Percentiles rank a stretch among this genome's conserved stretches.
These are phyloP conservation scores for Drosophila orosa DNA, from an alignment of 1,140 invertebrate genomes.

Conservation along the genomic window DNA sequence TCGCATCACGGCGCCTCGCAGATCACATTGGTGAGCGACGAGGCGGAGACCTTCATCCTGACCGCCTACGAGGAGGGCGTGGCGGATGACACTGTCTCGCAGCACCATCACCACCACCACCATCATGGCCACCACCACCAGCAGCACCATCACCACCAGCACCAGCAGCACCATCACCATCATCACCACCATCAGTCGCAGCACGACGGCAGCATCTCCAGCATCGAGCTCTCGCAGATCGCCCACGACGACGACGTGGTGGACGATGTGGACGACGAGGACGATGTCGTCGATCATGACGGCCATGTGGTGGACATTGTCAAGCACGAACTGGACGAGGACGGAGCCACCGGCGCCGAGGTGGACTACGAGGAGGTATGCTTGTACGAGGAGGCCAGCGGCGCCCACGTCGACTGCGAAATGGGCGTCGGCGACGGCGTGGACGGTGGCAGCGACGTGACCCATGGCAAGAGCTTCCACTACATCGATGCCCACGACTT, in stretches of 20 bases:
- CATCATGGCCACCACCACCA: constrained; percentile 49
- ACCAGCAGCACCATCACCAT: constrained; percentile 57
- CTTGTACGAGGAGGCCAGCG: constrained; percentile 76
- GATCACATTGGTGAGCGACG: constrained; percentile 73
- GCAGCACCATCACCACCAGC: constrained; percentile 59
- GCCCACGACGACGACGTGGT: constrained; percentile 68
- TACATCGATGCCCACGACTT: constrained; percentile 74
- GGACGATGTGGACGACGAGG: constrained; percentile 67
- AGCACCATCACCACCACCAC: constrained; percentile 54
- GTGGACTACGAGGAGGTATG: constrained; percentile 80
- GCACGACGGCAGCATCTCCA: constrained; percentile 74
- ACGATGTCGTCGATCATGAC: constrained; percentile 63
- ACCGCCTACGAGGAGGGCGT: constrained; percentile 80
- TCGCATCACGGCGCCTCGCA: constrained; percentile 65
- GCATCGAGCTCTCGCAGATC: constrained; percentile 74
- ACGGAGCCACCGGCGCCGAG: constrained; percentile 67
- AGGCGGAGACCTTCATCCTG: constrained; percentile 76
- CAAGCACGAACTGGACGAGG: constrained; percentile 79
- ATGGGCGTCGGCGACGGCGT: constrained; percentile 59
- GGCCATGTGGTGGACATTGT: constrained; percentile 72
- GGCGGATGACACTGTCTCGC: constrained; percentile 68
- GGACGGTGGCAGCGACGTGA: constrained; percentile 63
- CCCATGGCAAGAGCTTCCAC: constrained; percentile 67
- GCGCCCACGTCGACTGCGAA: constrained; percentile 68
- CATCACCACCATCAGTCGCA: constrained; percentile 64